Evolutionary conservation across 2,797 vertebrate genomes (phyloP), one percentile per base, ranked within the genome.

Genomic region (Xenopus petersii): DNA sequence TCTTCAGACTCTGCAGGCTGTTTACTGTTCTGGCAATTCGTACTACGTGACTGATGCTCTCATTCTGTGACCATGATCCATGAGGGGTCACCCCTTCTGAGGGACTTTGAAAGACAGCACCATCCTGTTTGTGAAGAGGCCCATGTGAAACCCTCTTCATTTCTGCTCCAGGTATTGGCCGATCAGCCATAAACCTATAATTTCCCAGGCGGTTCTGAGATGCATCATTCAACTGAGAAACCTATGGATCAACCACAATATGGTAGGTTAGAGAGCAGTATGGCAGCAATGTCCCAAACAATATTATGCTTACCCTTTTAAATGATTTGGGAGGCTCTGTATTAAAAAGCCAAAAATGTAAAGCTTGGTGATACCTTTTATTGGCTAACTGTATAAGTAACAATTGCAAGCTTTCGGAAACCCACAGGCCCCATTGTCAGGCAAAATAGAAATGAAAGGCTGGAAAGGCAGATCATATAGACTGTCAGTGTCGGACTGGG

Each of bases 11-110:
- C 0, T 80, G 85, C 0, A 89, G 49, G 0, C 85, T 87, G 77
- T 87, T 87, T 64, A 88, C 87, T 17, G 81, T 88, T 12, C 87
- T 82, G n/a, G 83, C 83, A 81, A 88, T 84, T 0, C 85, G 60
- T 15, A 70, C 46, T 2, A 81, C 2, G 0, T 10, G 79, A 30
- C 75, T 47, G 0, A 80, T 75, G 12, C 73, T 76, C 26, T 65
- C 30, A 70, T 74, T 79, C 10, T 26, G 54, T 1, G 6, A 16
- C 17, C 15, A 17, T 17, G 42, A 60, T 59, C 26, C 47, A 4
- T n/a, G 46, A 49, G 30, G 21, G 48, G 30, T 26, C 4, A 30
- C 15, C n/a, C 24, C 24, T 8, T 47, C 48, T 4, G 75, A 15
- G 5, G 59, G 55, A 54, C 48, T 64, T 48, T 17, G 12, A 65